A percentile compares a stretch with the other conserved stretches of the same genome.
Evolutionary conservation across 2,888 invertebrate species (phyloP).

Genomic region (Corbicula japonica): DNA sequence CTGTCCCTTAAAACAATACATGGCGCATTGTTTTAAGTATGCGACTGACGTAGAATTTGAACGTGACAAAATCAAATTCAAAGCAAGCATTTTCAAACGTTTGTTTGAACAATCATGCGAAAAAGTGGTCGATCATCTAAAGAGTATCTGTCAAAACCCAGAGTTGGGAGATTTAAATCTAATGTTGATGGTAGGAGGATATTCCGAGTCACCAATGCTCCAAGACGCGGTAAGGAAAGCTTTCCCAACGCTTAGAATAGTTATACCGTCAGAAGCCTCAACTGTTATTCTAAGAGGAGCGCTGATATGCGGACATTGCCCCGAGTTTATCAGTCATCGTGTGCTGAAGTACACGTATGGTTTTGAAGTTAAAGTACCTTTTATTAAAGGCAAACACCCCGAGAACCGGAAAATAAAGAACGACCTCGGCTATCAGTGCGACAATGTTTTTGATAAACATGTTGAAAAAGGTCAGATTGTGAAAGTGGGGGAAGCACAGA

Average conservation of each 20-base stretch:
- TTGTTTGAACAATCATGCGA: constrained; percentile 23
- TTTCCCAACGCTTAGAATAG: constrained; percentile 34
- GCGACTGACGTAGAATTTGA: constrained; percentile 9
- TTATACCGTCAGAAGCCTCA: constrained; percentile 51
- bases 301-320: constrained; percentile 38
- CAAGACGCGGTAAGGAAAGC: constrained; percentile 26
- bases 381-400: no score
- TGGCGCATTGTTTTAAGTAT: not conserved
- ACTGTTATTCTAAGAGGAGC: constrained; percentile 50
- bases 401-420: no score
- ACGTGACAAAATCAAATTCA: constrained; percentile 30
- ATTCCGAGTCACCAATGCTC: constrained; percentile 47
- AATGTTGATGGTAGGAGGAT: constrained; percentile 56
- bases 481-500: no score
- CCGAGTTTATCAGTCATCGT: constrained; percentile 18
- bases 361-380: no score
- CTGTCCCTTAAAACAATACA: not conserved
- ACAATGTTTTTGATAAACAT: no score
- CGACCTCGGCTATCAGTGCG: no score
- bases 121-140: constrained; percentile 36
- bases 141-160: constrained; percentile 15
- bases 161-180: constrained; percentile 10
- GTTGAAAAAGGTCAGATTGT: no score
- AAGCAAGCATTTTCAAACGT: constrained; percentile 12
- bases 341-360: constrained; percentile 44